Evolutionary conservation across 2,797 vertebrate genomes (phyloP).

Genomic region (Notoglanidium macrostoma): DNA sequence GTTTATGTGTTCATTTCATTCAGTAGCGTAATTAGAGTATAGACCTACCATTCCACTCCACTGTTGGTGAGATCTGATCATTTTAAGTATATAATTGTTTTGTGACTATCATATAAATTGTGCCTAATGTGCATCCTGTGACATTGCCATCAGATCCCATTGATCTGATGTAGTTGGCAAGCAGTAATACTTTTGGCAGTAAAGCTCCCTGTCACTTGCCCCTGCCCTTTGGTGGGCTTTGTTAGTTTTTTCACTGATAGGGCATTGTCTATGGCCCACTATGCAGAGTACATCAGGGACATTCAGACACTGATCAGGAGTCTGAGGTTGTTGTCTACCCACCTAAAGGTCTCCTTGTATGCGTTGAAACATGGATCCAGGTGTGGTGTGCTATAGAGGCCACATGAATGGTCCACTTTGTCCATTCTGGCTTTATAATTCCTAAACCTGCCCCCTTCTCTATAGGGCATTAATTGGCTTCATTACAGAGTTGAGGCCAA

Average conservation of each 20-base stretch:
- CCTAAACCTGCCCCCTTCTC: too few relatives aligned
- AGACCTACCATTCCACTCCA: not conserved
- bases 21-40: not conserved
- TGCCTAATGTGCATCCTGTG: not conserved
- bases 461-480: too few relatives aligned
- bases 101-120: not conserved
- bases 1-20: not conserved
- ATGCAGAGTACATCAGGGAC: not conserved
- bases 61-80: not conserved
- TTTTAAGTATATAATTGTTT: not conserved
- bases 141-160: not conserved
- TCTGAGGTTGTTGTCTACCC: not conserved
- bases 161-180: not conserved
- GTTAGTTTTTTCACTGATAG: not conserved
- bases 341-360: not conserved
- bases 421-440: too few relatives aligned
- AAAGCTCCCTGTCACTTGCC: not conserved
- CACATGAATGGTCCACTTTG: too few relatives aligned
- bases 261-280: not conserved
- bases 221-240: not conserved
- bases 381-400: not conserved
- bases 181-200: not conserved
- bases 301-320: not conserved
- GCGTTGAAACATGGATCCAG: not conserved
- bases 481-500: too few relatives aligned